Evolutionary conservation across 2,888 invertebrate genomes (phyloP).

Genomic region (Polydrusus cervinus): DNA sequence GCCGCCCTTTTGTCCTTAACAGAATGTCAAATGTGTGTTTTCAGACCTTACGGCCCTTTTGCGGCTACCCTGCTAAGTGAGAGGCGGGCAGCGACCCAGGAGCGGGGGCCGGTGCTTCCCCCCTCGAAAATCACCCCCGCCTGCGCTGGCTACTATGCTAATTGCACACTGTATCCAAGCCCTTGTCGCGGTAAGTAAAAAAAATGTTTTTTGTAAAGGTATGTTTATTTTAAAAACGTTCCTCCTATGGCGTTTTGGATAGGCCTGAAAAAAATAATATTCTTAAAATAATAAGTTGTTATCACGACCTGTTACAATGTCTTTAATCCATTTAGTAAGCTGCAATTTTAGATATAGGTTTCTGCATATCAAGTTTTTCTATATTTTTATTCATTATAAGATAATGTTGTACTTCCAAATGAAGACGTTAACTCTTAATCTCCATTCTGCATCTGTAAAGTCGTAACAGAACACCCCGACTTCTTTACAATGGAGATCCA

Average conservation of each 20-base stretch:
- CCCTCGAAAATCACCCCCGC: conserved; percentile 75
- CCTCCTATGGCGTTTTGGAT: neutral
- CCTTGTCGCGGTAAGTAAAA: conserved; percentile 82
- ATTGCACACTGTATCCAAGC: conserved; percentile 82
- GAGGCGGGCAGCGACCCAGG: conserved; percentile 34
- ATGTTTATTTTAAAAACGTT: no score
- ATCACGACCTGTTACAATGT: no score
- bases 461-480: conserved; percentile 42
- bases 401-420: no score
- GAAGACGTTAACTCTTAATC: neutral
- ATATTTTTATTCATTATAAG: no score
- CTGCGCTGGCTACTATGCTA: conserved; percentile 84
- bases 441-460: conserved; percentile 33
- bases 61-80: conserved; percentile 38
- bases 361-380: no score
- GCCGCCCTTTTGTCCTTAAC: neutral
- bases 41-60: conserved; percentile 33
- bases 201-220: no score
- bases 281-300: no score
- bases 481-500: conserved; percentile 46
- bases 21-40: conserved; percentile 15
- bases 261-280: no score
- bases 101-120: conserved; percentile 50
- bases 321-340: no score
- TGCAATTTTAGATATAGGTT: no score